Base-by-base conservation (phyloP, 2,797 vertebrate genomes). In the Phylloscopus collybita region DNA sequence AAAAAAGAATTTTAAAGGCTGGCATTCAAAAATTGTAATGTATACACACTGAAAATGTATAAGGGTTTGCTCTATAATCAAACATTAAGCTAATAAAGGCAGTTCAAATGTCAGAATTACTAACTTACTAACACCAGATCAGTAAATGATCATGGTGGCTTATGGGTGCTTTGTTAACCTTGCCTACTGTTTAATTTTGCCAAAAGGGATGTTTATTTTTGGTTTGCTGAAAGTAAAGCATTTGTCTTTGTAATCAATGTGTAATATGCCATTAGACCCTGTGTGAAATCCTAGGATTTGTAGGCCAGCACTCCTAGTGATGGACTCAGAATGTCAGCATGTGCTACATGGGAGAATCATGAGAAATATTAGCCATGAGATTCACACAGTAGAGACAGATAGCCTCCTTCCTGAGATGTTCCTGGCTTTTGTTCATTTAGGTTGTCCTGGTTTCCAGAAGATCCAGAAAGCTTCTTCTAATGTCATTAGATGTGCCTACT, bases 321-420 rank as follows among this genome's bases (percentile, higher is more conserved):
- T 45, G 60, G 36, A 15, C 50, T n/a, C 45, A 38, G 40, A 66
- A 64, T 32, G 6, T 62, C 61, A 30, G 18, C 0, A 0, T 32
- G 29, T 66, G 5, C 76, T 60, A 1, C 6, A 0, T 2, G 2
- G 16, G 5, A 15, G 71, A 67, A 82, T 23, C 30, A 19, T 22
- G 44, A 70, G 49, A 42, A 70, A 8, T 47, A 10, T 42, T 59
- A 59, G 17, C 50, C 23, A 1, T 19, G 27, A 34, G 15, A 44
- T 69, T 86, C 60, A 16, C 3, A 1, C 10, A 42, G 62, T 40
- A 38, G 38, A 66, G 19, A 11, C 0, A 72, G 70, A 59, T 36
- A 16, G 6, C 15, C 47, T 62, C 0, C 42, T 84, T 62, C 59
- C 51, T 10, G 3, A 44, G 9, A 9, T 36, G 7, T 54, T 74